These are phyloP conservation scores for Pseudomugil gertrudae DNA, from an alignment of 2,797 vertebrate genomes.

Conservation along the genomic window DNA sequence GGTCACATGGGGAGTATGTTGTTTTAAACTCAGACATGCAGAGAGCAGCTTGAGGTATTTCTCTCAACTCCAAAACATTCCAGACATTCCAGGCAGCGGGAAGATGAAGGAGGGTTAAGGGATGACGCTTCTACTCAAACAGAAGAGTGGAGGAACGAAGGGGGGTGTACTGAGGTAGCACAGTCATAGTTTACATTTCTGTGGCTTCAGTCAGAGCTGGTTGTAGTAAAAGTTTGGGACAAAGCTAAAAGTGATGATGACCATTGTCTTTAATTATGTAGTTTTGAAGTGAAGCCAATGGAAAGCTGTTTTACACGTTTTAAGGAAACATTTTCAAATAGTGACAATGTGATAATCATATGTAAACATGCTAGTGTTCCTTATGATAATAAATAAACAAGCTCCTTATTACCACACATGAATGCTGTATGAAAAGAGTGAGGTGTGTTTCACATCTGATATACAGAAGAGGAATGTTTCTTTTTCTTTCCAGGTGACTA, in stretches of 20 bases:
- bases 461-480: constrained; percentile 1
- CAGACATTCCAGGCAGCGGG: constrained; percentile 86
- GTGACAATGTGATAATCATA: constrained; percentile 7
- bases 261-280: neutral
- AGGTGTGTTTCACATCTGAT: constrained; percentile 2
- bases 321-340: neutral
- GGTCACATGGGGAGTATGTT: constrained; percentile 28
- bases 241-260: constrained; percentile 19
- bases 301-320: neutral
- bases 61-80: constrained; percentile 80
- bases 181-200: constrained; percentile 75
- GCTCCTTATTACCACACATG: constrained; percentile 3
- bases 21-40: constrained; percentile 71
- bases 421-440: constrained; percentile 5
- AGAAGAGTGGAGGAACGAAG: constrained; percentile 38
- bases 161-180: constrained; percentile 29
- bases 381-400: constrained; percentile 16
- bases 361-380: neutral
- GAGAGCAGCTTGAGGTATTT: constrained; percentile 66
- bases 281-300: constrained; percentile 1
- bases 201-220: constrained; percentile 66
- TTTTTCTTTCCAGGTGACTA: constrained; percentile 7
- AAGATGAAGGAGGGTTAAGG: constrained; percentile 61
- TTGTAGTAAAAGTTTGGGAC: constrained; percentile 37
- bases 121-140: constrained; percentile 56